Evolutionary conservation across 1,140 invertebrate species (phyloP), one percentile per base, ranked within the genome.

Genomic region (Sminthurinus signatus): DNA sequence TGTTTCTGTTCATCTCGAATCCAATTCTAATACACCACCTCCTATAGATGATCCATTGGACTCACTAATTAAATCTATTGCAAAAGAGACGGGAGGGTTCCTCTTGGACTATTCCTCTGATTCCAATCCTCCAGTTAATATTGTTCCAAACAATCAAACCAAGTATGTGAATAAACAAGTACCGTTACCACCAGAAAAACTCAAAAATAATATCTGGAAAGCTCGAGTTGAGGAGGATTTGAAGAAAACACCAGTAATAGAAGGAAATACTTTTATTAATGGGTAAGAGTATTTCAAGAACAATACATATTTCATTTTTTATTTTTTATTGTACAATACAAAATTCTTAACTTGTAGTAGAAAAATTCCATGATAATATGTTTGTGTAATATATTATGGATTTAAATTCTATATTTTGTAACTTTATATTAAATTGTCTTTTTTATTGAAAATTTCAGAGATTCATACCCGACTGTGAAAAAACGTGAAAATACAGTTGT

Each of bases 181-280:
- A 70, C 84, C 84, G 14, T 80, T 94, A 36, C 89, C 90, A 36
- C 87, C 88, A 1, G 89, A 92, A 64, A 88, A 93, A 73, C 83
- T 95, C 50, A 96, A 96, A 78, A 95, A 91, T 77, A 96, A 96
- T 80, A 95, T 96, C 75, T 78, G 94, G 32, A 96, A 96, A 82
- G 91, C 74, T 10, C 74, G 74, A 58, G 66, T 70, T 12, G 74
- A 75, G 73, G 83, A 84, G 71, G 82, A 83, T 73, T 65, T 82
- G 56, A 79, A 78, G 25, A 78, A 79, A 64, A 74, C 77, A 23
- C 77, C 81, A 73, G 63, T 50, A 42, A 72, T 62, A 55, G 57
- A 60, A 65, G 46, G 58, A 2, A 64, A 60, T 57, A 52, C 67
- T 31, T 27, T 65, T 21, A 44, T 68, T 56, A 65, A 70, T 70